A percentile compares a stretch with the other conserved stretches of the same genome.
Evolutionary conservation across 2,113 vertebrate genomes (phyloP).

Genomic region (Takifugu bimaculatus): DNA sequence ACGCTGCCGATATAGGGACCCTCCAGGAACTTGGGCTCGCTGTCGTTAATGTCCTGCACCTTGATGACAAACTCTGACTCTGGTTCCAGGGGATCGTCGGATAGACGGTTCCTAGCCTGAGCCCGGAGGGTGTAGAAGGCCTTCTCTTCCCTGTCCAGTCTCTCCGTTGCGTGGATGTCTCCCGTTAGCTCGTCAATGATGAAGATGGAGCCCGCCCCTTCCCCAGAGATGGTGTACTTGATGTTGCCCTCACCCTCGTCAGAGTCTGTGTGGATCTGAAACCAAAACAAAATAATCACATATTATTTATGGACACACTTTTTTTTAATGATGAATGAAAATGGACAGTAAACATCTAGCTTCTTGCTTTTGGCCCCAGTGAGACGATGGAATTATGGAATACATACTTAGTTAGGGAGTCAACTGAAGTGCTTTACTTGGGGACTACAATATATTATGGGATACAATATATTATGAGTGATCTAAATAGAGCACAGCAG

Average conservation of each 20-base stretch:
- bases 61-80: constrained; percentile 99
- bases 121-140: constrained; percentile 93
- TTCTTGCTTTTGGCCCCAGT: too few species aligned
- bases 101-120: constrained; percentile 86
- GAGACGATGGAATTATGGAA: too few species aligned
- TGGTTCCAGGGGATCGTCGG: constrained; percentile 85
- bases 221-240: constrained; percentile 98
- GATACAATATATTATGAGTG: too few species aligned
- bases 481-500: too few species aligned
- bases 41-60: constrained; percentile 99
- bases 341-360: too few species aligned
- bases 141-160: constrained; percentile 92
- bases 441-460: too few species aligned
- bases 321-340: too few species aligned
- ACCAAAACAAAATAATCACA: constrained; percentile 11
- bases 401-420: too few species aligned
- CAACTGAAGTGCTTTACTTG: too few species aligned
- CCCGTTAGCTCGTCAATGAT: constrained; percentile 94
- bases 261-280: constrained; percentile 95
- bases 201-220: constrained; percentile 94
- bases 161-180: constrained; percentile 95
- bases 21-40: constrained; percentile 94
- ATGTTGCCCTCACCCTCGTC: constrained; percentile 95
- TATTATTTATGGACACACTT: neutral
- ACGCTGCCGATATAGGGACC: constrained; percentile 96